Evolutionary conservation across 2,888 invertebrate genomes (phyloP).

Genomic region (Drepana falcataria): DNA sequence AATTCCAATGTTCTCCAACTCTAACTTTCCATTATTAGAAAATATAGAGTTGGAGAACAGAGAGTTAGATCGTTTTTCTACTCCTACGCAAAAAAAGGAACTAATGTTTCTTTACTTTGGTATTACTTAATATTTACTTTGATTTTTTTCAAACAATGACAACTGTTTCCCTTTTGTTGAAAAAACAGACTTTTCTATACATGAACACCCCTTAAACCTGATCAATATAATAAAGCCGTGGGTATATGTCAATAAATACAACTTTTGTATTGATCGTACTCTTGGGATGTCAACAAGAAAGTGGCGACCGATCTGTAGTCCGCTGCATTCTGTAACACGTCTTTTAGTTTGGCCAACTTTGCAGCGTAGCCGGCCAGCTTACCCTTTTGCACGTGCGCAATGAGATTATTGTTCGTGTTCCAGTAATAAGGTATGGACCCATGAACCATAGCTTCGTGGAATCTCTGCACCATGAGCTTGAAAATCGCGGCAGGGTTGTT

Average conservation of each 20-base stretch:
- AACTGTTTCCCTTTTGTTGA: too few relatives aligned
- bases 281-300: conserved; percentile 37
- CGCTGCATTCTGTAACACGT: conserved; percentile 27
- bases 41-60: too few relatives aligned
- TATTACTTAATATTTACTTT: too few relatives aligned
- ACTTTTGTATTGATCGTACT: conserved; percentile 39
- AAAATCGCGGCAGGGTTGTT: conserved; percentile 40
- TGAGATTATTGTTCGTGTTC: conserved; percentile 64
- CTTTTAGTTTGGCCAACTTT: conserved; percentile 35
- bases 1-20: too few relatives aligned
- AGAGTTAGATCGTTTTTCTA: too few relatives aligned
- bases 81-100: too few relatives aligned
- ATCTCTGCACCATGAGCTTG: conserved; percentile 57
- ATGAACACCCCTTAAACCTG: too few relatives aligned
- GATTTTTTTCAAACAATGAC: too few relatives aligned
- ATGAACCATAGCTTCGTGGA: conserved; percentile 40
- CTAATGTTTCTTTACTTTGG: too few relatives aligned
- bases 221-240: too few relatives aligned
- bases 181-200: too few relatives aligned
- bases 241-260: background rate
- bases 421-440: conserved; percentile 66
- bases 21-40: too few relatives aligned
- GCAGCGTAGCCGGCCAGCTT: conserved; percentile 32
- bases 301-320: conserved; percentile 45
- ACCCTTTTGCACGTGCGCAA: conserved; percentile 31